A percentile compares a stretch with the other conserved stretches of the same genome.
phyloP scores from a whole-genome alignment of 2,113 vertebrate genomes.

The Nerophis ophidion region DNA sequence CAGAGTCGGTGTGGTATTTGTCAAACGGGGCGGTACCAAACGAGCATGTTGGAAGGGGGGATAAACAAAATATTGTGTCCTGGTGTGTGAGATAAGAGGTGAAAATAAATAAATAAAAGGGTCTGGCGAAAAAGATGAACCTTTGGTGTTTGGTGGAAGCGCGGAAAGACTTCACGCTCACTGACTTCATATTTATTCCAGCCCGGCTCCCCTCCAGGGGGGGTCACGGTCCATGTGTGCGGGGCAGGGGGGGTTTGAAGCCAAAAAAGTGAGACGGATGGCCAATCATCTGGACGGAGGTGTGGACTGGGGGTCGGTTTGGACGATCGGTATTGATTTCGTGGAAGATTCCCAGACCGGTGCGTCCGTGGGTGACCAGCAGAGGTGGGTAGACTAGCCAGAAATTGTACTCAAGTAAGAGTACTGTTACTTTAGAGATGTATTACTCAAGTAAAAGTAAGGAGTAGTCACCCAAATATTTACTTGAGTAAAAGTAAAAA shows the following conservation, averaged over 20 bases:
- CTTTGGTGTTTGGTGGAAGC: slow-evolving; percentile 47
- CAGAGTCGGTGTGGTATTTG: no score
- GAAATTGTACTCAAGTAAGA: no score
- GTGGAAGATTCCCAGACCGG: slow-evolving; percentile 46
- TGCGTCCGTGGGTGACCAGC: slow-evolving; percentile 26
- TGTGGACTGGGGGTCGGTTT: slow-evolving; percentile 22
- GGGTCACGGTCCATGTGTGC: slow-evolving; percentile 63
- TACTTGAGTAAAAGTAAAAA: no score
- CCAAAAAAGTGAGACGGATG: slow-evolving; percentile 43
- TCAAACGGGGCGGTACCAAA: background rate
- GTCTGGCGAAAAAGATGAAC: slow-evolving; percentile 43
- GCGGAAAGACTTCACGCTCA: slow-evolving; percentile 57
- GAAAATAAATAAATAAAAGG: slow-evolving; percentile 23
- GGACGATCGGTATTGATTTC: slow-evolving; percentile 38
- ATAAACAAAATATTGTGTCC: background rate
- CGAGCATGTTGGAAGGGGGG: background rate
- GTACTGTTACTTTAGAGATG: no score
- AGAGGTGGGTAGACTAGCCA: no score
- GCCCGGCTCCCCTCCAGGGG: slow-evolving; percentile 45
- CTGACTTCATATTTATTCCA: slow-evolving; percentile 66
- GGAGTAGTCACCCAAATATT: no score
- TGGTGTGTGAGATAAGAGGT: slow-evolving; percentile 4
- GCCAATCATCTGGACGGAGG: slow-evolving; percentile 54
- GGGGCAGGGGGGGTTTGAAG: slow-evolving; percentile 37
- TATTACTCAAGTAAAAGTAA: no score